These are phyloP conservation scores for Ladona fulva DNA, from an alignment of 1,140 invertebrate species.

Conservation along the genomic window DNA sequence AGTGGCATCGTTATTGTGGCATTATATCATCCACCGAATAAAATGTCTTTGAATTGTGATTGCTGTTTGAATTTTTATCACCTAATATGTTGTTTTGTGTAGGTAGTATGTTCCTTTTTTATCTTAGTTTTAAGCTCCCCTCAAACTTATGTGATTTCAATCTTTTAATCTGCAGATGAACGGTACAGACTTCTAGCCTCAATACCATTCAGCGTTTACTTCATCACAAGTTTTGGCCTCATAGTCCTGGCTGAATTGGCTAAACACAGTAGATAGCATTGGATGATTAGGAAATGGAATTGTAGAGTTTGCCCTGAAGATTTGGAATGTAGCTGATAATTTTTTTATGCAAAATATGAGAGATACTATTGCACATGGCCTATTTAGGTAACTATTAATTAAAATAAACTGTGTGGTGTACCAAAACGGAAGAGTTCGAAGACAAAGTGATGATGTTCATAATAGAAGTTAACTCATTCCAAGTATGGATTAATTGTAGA, in stretches of 20 bases:
- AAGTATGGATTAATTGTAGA: too few species aligned
- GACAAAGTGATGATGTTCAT: too few species aligned
- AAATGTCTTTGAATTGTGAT: too few species aligned
- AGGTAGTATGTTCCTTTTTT: too few species aligned
- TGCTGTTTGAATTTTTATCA: too few species aligned
- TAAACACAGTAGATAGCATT: constrained; percentile 1
- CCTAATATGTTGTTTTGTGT: too few species aligned
- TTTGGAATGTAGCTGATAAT: neutral
- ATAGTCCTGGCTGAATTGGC: constrained; percentile 37
- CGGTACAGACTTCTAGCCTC: constrained; percentile 59
- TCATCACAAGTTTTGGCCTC: constrained; percentile 55
- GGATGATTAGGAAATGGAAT: neutral
- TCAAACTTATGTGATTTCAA: neutral
- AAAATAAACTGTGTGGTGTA: neutral
- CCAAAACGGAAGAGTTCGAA: too few species aligned
- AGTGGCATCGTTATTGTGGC: too few species aligned
- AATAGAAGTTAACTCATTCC: too few species aligned
- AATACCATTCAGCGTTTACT: constrained; percentile 55
- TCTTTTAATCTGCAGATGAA: constrained; percentile 52
- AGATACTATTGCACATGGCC: neutral
- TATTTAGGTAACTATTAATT: constrained; percentile 1
- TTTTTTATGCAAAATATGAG: neutral
- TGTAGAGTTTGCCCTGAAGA: neutral
- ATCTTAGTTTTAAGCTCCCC: too few species aligned
- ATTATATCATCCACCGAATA: too few species aligned